Conservation (phyloP, 2,888 invertebrate species). For the Bedellia somnulentella region DNA sequence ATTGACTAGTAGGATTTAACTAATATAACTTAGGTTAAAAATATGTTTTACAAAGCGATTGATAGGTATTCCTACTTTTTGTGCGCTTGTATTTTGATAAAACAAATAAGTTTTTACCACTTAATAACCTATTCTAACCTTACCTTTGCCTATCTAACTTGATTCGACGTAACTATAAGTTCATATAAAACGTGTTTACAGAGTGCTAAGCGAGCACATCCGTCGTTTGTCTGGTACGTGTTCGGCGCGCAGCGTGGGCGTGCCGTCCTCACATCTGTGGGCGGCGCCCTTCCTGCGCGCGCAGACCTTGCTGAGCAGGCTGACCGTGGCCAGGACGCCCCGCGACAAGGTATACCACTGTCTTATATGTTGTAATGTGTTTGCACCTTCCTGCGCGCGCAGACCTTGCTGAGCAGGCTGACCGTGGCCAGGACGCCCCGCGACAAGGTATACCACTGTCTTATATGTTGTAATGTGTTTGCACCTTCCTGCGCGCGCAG, state of each 20-base stretch:
- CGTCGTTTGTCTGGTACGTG: slow-evolving; percentile 77
- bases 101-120: too few species aligned
- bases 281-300: slow-evolving; percentile 97
- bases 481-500: slow-evolving; percentile 96
- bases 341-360: slow-evolving; percentile 58
- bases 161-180: too few species aligned
- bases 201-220: slow-evolving; percentile 87
- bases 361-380: too few species aligned
- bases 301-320: slow-evolving; percentile 83
- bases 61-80: too few species aligned
- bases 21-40: too few species aligned
- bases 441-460: slow-evolving; percentile 64
- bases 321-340: slow-evolving; percentile 90
- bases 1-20: slow-evolving; percentile 54
- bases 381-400: slow-evolving; percentile 80
- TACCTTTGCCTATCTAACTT: too few species aligned
- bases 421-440: too few species aligned
- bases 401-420: too few species aligned
- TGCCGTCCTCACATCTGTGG: slow-evolving; percentile 67
- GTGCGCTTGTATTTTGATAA: too few species aligned
- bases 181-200: slow-evolving; percentile 34
- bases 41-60: too few species aligned
- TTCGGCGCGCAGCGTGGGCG: slow-evolving; percentile 77
- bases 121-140: too few species aligned
- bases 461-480: too few species aligned